These are phyloP conservation scores for Syngnathus rostellatus DNA, from an alignment of 2,797 vertebrate genomes.

Conservation along the genomic window DNA sequence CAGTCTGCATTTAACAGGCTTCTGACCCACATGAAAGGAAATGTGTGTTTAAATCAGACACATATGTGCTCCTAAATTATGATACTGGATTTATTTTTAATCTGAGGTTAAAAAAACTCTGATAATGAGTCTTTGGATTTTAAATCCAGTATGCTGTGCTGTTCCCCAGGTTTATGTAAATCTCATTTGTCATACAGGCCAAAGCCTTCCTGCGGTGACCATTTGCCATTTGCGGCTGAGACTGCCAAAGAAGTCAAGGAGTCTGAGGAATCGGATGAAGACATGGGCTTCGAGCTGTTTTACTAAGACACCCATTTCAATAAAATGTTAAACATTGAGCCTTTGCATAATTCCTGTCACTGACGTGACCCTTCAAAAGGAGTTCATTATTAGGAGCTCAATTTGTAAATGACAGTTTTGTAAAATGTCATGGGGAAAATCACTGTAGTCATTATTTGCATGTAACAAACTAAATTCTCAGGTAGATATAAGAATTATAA, in stretches of 20 bases:
- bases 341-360: background rate
- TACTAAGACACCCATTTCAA: slow-evolving; percentile 69
- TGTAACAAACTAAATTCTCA: too few relatives aligned
- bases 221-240: slow-evolving; percentile 51
- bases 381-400: too few relatives aligned
- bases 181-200: slow-evolving; percentile 65
- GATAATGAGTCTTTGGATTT: too few relatives aligned
- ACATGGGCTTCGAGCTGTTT: slow-evolving; percentile 96
- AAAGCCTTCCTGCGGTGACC: slow-evolving; percentile 80
- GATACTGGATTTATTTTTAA: too few relatives aligned
- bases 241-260: slow-evolving; percentile 71
- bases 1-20: slow-evolving; percentile 64
- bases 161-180: too few relatives aligned
- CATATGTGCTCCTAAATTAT: too few relatives aligned
- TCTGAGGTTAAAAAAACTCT: too few relatives aligned
- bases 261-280: slow-evolving; percentile 87
- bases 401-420: too few relatives aligned
- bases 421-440: too few relatives aligned
- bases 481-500: too few relatives aligned
- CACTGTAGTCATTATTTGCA: too few relatives aligned
- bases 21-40: slow-evolving; percentile 90
- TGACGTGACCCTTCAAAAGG: background rate
- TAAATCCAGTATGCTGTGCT: too few relatives aligned
- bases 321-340: slow-evolving; percentile 28
- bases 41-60: slow-evolving; percentile 77